Percentiles rank a stretch among this genome's conserved stretches.
Conservation (phyloP, 2,797 vertebrate species). For the Buphagus erythrorhynchus region DNA sequence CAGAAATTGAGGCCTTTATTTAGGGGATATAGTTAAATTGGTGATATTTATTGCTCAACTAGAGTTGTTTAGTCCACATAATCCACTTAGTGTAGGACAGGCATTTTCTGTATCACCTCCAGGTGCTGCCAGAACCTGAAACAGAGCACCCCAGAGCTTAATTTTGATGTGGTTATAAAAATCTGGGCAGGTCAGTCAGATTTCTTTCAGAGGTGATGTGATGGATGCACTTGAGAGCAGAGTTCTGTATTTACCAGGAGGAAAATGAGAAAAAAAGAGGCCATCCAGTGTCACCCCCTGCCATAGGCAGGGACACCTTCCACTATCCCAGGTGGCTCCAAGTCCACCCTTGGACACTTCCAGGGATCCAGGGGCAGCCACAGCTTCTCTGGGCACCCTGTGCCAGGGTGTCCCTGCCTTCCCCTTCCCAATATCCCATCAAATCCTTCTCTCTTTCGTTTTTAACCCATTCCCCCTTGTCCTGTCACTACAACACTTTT, state of each 20-base stretch:
- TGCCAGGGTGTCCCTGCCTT: not conserved
- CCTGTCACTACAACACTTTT: not conserved
- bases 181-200: not conserved
- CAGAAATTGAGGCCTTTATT: not conserved
- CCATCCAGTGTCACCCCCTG: not conserved
- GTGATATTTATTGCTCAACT: not conserved
- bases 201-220: not conserved
- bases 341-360: accelerated
- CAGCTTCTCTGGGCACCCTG: not conserved
- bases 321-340: not conserved
- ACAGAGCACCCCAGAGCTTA: not conserved
- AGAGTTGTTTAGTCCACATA: not conserved
- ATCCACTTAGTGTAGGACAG: not conserved
- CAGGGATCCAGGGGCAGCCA: not conserved
- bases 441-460: accelerated
- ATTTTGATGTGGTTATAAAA: not conserved
- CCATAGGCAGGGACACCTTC: not conserved
- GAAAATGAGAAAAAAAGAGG: not conserved
- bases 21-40: not conserved
- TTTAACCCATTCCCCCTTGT: not conserved
- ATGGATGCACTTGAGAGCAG: not conserved
- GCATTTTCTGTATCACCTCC: not conserved
- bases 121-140: not conserved
- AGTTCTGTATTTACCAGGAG: not conserved
- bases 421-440: accelerated